Evolutionary conservation across 2,797 vertebrate species (phyloP).

Genomic region (Eleutherodactylus coqui): DNA sequence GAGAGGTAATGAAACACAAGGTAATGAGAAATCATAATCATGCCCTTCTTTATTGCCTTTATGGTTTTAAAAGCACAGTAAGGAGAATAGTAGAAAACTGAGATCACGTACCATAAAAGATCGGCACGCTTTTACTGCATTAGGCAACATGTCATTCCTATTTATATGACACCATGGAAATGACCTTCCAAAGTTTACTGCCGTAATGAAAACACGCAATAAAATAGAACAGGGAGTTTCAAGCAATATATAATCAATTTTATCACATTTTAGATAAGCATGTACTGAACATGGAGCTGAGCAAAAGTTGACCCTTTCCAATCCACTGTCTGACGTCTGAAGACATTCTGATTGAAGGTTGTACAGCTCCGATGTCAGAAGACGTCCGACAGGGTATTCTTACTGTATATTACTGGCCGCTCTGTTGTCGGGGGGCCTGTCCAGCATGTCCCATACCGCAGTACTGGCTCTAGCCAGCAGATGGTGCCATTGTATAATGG

Average conservation of each 20-base stretch:
- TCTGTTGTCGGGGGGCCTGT: too few relatives aligned
- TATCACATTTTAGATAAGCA: conserved; percentile 5
- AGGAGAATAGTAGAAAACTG: not conserved
- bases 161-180: conserved; percentile 18
- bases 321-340: too few relatives aligned
- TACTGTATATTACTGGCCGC: too few relatives aligned
- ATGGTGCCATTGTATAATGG: too few relatives aligned
- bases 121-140: conserved; percentile 14
- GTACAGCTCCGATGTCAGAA: too few relatives aligned
- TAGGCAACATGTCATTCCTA: not conserved
- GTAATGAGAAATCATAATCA: not conserved
- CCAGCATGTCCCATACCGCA: too few relatives aligned
- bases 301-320: not conserved
- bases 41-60: not conserved
- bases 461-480: too few relatives aligned
- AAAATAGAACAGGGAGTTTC: not conserved
- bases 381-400: too few relatives aligned
- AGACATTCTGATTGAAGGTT: too few relatives aligned
- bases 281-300: not conserved
- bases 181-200: not conserved
- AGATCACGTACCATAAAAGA: conserved; percentile 29
- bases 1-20: not conserved
- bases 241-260: not conserved
- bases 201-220: conserved; percentile 5
- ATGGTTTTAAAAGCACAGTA: not conserved